Percentiles rank a stretch among this genome's conserved stretches.
Evolutionary conservation across 2,888 invertebrate genomes (phyloP).

Genomic region (Agonopterix heracliana): DNA sequence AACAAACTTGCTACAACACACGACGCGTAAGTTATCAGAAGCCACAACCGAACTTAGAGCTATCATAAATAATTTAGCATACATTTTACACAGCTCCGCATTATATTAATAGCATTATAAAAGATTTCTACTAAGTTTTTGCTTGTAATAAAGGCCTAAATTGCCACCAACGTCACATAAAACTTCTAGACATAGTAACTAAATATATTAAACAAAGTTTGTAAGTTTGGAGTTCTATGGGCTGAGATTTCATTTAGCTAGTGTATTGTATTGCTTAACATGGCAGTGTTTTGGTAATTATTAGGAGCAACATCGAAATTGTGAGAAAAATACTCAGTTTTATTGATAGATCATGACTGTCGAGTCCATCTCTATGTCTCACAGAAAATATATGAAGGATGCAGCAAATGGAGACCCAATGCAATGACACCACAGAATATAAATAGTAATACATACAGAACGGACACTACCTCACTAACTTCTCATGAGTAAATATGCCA

Average conservation of each 20-base stretch:
- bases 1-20: slow-evolving; percentile 17
- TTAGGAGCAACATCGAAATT: too few species aligned
- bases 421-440: too few species aligned
- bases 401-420: too few species aligned
- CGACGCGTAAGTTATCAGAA: neutral
- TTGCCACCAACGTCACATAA: slow-evolving; percentile 1
- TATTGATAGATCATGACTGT: too few species aligned
- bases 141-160: neutral
- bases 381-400: too few species aligned
- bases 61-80: slow-evolving; percentile 67
- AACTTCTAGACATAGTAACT: neutral
- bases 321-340: too few species aligned
- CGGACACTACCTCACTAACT: too few species aligned
- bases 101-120: slow-evolving; percentile 12
- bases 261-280: too few species aligned
- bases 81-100: slow-evolving; percentile 48
- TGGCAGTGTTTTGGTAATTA: too few species aligned
- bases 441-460: too few species aligned
- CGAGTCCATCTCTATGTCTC: too few species aligned
- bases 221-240: neutral
- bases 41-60: slow-evolving; percentile 28
- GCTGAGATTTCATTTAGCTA: neutral
- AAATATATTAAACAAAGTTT: neutral
- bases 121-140: slow-evolving; percentile 1
- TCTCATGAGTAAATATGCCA: too few species aligned